These are phyloP conservation scores for Nephrocerus scutellatus DNA, from an alignment of 2,888 invertebrate species.

Conservation along the genomic window DNA sequence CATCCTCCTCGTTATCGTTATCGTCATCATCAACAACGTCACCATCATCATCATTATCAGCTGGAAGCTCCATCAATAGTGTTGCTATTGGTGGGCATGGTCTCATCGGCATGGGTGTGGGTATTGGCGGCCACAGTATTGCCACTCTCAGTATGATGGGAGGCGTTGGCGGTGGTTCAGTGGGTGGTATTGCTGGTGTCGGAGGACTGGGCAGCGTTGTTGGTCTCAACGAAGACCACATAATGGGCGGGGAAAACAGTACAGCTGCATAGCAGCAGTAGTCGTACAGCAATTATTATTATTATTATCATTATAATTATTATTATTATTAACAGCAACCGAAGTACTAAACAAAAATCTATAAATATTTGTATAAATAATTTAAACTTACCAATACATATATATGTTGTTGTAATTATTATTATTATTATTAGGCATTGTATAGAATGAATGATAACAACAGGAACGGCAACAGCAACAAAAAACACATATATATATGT, in stretches of 20 bases:
- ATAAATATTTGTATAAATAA: too few species aligned
- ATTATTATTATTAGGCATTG: constrained; percentile 1
- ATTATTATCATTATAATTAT: constrained; percentile 4
- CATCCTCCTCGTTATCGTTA: constrained; percentile 1
- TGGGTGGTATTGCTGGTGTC: constrained; percentile 18
- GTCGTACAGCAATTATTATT: constrained; percentile 22
- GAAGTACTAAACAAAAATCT: too few species aligned
- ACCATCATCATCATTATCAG: constrained; percentile 20
- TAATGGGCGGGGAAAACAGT: constrained; percentile 26
- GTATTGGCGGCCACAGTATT: constrained; percentile 10
- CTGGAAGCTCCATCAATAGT: too few species aligned
- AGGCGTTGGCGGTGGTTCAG: constrained; percentile 15
- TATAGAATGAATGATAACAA: neutral
- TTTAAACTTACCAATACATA: too few species aligned
- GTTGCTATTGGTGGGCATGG: constrained; percentile 3
- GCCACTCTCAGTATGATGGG: constrained; percentile 18
- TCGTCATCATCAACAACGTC: constrained; percentile 11
- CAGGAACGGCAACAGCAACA: constrained; percentile 1
- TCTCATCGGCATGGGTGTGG: constrained; percentile 2
- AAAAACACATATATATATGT: constrained; percentile 1
- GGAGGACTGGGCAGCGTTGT: too few species aligned
- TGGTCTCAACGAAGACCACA: constrained; percentile 32
- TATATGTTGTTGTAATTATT: too few species aligned
- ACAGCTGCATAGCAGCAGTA: constrained; percentile 41
- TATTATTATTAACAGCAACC: too few species aligned